phyloP scores from a whole-genome alignment of 2,888 invertebrate genomes.

The Xanthorhoe designata region DNA sequence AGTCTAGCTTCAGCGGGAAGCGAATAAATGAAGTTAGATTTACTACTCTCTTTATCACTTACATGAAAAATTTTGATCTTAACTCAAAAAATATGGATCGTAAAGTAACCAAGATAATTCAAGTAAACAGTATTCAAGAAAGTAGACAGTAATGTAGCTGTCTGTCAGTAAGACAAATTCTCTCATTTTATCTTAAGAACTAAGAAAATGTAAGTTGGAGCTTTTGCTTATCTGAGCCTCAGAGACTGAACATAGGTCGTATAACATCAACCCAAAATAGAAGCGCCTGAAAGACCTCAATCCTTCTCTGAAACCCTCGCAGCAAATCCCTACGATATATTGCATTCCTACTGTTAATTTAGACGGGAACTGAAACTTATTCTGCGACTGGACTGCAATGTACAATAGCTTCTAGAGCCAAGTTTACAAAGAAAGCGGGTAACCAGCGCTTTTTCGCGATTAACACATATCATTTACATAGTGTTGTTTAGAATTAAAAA shows the following conservation, averaged over 20 bases:
- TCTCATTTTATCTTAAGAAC: neutral
- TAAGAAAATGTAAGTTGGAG: neutral
- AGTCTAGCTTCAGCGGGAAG: too few relatives aligned
- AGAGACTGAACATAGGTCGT: neutral
- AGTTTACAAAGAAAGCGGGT: conserved; percentile 8
- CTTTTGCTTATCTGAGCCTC: neutral
- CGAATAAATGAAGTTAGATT: too few relatives aligned
- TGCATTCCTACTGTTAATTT: conserved; percentile 73
- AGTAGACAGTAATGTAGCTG: too few relatives aligned
- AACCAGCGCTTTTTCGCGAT: neutral
- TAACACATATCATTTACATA: neutral
- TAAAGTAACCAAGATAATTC: too few relatives aligned
- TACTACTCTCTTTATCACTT: too few relatives aligned
- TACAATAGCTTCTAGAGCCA: conserved; percentile 42
- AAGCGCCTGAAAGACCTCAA: conserved; percentile 23
- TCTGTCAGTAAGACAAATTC: too few relatives aligned
- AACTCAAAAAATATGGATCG: too few relatives aligned
- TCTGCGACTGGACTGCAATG: conserved; percentile 50
- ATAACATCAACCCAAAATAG: conserved; percentile 9
- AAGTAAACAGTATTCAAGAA: too few relatives aligned
- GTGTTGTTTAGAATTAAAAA: too few relatives aligned
- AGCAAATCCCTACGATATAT: conserved; percentile 66
- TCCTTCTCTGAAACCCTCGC: conserved; percentile 45
- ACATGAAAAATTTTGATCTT: too few relatives aligned
- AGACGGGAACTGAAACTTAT: conserved; percentile 46